A percentile compares a stretch with the other conserved stretches of the same genome.
Conservation (phyloP, 2,888 invertebrate genomes). For the Ennomos erosarius region DNA sequence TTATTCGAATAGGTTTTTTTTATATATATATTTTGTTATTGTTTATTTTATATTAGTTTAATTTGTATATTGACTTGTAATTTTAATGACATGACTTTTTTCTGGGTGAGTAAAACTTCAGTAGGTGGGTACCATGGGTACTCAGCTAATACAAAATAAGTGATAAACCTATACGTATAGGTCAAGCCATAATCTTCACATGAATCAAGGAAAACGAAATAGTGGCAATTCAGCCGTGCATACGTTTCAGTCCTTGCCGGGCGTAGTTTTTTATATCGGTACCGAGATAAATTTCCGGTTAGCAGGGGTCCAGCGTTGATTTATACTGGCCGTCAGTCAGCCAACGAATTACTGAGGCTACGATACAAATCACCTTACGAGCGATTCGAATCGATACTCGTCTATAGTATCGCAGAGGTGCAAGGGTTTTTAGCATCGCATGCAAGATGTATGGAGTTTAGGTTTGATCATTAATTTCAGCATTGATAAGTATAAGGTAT, state of each 20-base stretch:
- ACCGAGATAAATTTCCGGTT: slow-evolving; percentile 81
- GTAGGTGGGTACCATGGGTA: no score
- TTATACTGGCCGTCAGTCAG: slow-evolving; percentile 80
- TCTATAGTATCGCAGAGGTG: slow-evolving; percentile 40
- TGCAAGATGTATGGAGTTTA: no score
- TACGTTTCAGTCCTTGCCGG: slow-evolving; percentile 49
- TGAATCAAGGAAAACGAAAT: slow-evolving; percentile 41
- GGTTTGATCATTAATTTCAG: background rate
- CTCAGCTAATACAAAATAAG: background rate
- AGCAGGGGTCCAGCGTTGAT: slow-evolving; percentile 82
- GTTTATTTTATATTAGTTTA: no score
- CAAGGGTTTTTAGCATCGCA: slow-evolving; percentile 1
- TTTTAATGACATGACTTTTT: no score
- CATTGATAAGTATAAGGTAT: no score
- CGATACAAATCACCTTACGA: slow-evolving; percentile 80
- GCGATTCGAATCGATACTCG: slow-evolving; percentile 63
- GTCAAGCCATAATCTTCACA: slow-evolving; percentile 24
- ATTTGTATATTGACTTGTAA: no score
- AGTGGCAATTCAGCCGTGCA: slow-evolving; percentile 51
- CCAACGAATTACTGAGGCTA: slow-evolving; percentile 76
- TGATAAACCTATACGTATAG: slow-evolving; percentile 3
- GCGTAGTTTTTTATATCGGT: slow-evolving; percentile 71
- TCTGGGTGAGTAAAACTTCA: no score
- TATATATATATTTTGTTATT: no score
- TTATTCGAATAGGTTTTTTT: no score